Percentiles rank a stretch among this genome's conserved stretches.
These are phyloP conservation scores for Scolopax mira DNA, from an alignment of 2,113 vertebrate genomes.

Conservation along the genomic window DNA sequence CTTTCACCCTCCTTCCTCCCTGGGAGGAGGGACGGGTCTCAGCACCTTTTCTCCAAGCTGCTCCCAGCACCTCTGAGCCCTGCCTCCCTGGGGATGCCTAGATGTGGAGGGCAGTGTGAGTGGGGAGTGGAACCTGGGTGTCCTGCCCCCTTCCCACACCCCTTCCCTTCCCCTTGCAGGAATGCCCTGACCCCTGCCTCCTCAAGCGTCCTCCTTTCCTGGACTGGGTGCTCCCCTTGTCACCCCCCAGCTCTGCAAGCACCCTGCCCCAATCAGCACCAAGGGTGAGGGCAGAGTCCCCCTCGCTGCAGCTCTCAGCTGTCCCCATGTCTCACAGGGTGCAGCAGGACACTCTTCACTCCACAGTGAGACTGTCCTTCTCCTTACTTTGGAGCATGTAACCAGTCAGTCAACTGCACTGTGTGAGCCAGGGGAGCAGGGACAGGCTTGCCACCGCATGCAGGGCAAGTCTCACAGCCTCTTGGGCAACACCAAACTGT, in stretches of 20 bases:
- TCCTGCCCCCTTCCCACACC: conserved; percentile 6
- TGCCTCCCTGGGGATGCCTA: not conserved
- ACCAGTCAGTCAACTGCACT: fast-evolving
- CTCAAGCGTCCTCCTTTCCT: not conserved
- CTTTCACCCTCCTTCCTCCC: not conserved
- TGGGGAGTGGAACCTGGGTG: not conserved
- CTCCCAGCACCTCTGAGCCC: not conserved
- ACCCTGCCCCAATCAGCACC: not conserved
- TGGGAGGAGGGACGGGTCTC: not conserved
- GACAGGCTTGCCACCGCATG: not conserved
- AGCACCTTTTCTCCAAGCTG: not conserved
- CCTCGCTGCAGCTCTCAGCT: not conserved
- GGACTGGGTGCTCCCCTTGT: not conserved
- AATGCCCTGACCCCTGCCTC: not conserved
- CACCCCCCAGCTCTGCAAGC: not conserved
- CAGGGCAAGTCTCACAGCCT: not conserved
- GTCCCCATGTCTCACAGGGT: fast-evolving
- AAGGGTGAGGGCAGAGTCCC: not conserved
- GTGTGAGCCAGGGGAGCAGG: not conserved
- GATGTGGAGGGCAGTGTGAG: not conserved
- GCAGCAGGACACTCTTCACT: not conserved
- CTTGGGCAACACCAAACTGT: not conserved
- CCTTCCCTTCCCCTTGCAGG: not conserved
- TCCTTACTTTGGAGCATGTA: not conserved
- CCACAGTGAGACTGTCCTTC: not conserved